Evolutionary conservation across 1,140 invertebrate genomes (phyloP).

Genomic region (Drosophila jambulina): DNA sequence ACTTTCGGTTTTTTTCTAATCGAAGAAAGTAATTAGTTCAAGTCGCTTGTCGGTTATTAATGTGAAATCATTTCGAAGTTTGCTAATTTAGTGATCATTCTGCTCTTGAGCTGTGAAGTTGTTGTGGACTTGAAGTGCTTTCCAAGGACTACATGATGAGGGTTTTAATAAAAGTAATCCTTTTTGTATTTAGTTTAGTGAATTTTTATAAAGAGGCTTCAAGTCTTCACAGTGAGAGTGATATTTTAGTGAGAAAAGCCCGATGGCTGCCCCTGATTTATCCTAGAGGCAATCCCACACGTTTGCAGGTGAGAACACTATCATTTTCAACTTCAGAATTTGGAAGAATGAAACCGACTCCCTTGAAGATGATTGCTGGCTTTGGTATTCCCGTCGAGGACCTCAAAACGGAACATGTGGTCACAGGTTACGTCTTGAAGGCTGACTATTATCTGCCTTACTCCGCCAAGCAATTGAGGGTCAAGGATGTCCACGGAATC

Average conservation of each 20-base stretch:
- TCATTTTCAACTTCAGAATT: background rate
- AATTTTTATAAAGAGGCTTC: background rate
- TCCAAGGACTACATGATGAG: constrained; percentile 9
- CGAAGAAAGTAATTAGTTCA: constrained; percentile 49
- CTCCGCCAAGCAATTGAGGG: constrained; percentile 54
- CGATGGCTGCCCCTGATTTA: constrained; percentile 66
- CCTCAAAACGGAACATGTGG: constrained; percentile 64
- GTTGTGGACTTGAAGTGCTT: no score
- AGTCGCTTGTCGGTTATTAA: constrained; percentile 8
- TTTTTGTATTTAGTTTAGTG: background rate
- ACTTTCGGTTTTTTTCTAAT: constrained; percentile 71
- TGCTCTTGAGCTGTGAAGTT: constrained; percentile 10
- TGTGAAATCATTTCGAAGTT: constrained; percentile 6
- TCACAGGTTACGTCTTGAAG: constrained; percentile 79
- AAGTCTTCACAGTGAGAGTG: constrained; percentile 23
- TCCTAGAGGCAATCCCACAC: constrained; percentile 50
- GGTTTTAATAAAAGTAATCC: background rate
- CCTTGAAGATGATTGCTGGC: constrained; percentile 69
- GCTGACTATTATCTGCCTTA: constrained; percentile 72
- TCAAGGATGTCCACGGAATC: constrained; percentile 51
- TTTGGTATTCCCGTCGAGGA: constrained; percentile 79
- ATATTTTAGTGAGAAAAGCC: constrained; percentile 62
- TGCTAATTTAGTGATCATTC: constrained; percentile 28
- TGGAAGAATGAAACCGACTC: background rate
- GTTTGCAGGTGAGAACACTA: constrained; percentile 44